phyloP scores from a whole-genome alignment of 2,797 vertebrate species.

The Gambelia wislizenii region DNA sequence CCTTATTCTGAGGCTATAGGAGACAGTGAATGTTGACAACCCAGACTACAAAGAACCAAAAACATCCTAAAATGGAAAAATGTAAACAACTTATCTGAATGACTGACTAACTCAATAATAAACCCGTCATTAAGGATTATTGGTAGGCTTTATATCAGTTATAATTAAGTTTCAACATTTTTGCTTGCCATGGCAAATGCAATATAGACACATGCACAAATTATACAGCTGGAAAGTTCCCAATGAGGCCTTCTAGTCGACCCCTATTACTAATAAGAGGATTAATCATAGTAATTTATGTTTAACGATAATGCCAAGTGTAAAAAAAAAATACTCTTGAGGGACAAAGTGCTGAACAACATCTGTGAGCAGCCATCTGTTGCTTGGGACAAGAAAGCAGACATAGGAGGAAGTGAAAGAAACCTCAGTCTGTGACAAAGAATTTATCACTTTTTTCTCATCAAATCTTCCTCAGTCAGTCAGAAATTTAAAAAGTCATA shows the following conservation, averaged over 20 bases:
- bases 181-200: background rate
- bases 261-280: background rate
- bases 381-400: background rate
- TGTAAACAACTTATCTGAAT: background rate
- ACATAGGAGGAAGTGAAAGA: background rate
- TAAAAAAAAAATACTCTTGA: background rate
- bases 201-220: background rate
- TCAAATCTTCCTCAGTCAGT: background rate
- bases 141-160: background rate
- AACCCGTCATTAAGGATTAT: background rate
- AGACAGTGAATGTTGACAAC: background rate
- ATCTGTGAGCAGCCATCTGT: background rate
- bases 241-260: background rate
- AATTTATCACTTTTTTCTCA: background rate
- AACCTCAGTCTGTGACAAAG: background rate
- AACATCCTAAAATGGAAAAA: background rate
- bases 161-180: background rate
- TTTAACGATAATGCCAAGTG: background rate
- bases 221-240: background rate
- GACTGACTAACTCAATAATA: background rate
- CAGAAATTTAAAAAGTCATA: background rate
- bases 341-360: background rate
- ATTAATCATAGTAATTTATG: slow-evolving; percentile 5
- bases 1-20: background rate
- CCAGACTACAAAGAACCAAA: background rate